Base-by-base conservation (phyloP, 1,140 invertebrate genomes). In the Thalassaphorura encarpata region DNA sequence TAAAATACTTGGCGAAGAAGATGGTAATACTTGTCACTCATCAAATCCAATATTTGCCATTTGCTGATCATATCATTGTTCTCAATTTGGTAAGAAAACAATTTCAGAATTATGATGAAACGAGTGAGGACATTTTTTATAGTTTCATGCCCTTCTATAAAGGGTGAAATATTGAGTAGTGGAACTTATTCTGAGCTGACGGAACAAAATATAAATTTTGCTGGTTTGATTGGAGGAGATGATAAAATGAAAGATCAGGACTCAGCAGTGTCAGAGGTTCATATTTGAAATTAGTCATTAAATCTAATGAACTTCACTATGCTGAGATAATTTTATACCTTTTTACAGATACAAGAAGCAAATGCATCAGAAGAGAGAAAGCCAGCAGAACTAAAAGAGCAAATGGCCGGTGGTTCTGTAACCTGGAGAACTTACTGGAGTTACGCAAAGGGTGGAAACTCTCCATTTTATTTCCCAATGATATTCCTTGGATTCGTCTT, bases 31-130 rank as follows among this genome's bases (percentile, higher is more conserved):
- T 91, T 3, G 83, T 87, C 21, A 91, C 88, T 1, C 87, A 91
- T 73, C 87, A 90, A 65, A 70, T 90, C 4, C 87, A 90, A 66
- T 87, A 84, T 68, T 74, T 91, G 19, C 78, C 80, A 66, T 76
- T 78, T 21, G 85, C 83, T 0, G 80, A 87, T 68, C 76, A 80
- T 61, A 86, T 92, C 62, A 70, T 89, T 36, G 80, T 87, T 4
- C 69, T 90, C 58, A 80, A 84, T 66, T 78, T 86, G 67, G 33
- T 36, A 36, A 36, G 33, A 36, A 11, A n/a, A n/a, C n/a, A n/a
- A n/a, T n/a, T n/a, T n/a, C n/a, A n/a, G n/a, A n/a, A n/a, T n/a
- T n/a, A n/a, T n/a, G n/a, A n/a, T n/a, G n/a, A n/a, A n/a, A n/a
- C n/a, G n/a, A n/a, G n/a, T n/a, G n/a, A n/a, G n/a, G n/a, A n/a